Evolutionary conservation across 2,888 invertebrate species (phyloP), one percentile per base, ranked within the genome.

Genomic region (Abscondita cerata): DNA sequence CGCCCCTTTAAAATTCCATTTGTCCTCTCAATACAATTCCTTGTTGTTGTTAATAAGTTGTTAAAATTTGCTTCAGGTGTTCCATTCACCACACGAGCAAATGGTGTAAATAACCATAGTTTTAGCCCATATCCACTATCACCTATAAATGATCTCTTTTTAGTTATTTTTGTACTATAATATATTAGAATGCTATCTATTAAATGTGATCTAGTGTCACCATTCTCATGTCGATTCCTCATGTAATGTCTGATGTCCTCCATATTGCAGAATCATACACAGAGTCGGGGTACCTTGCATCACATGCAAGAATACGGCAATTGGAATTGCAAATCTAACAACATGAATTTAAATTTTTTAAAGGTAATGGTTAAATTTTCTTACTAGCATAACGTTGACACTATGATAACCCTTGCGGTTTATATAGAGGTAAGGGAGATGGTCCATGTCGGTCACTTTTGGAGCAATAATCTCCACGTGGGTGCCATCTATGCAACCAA

Each of bases 191-290:
- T 38, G 3, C 13, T 38, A 38, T 13, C 38, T 12, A 64, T 60
- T 57, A 61, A 44, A 56, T 61, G 60, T 9, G 56, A 47, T 34
- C 13, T 33, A 18, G 38, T 52, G 33, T 61, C 64, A 1, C 59
- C 63, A 34, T 63, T 55, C 15, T 59, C 52, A 52, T 54, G 62
- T 33, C 56, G 9, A n/a, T 11, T 52, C 33, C 41, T 16, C 11
- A 62, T 31, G 53, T 50, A 47, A n/a, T 19, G 12, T 44, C 62
- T 52, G 38, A 31, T 47, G 52, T 58, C 47, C 61, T 61, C 59
- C 53, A 65, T 18, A 62, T 51, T 19, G 58, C 65, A 15, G 62
- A 16, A 51, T 65, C 58, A 47, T 65, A 58, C 9, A 62, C 65
- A 36, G 62, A 62, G 12, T 59, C 62, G 33, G 65, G 65, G 59